These are phyloP conservation scores for Sebastes nivosus DNA, from an alignment of 2,797 vertebrate species.

Conservation along the genomic window DNA sequence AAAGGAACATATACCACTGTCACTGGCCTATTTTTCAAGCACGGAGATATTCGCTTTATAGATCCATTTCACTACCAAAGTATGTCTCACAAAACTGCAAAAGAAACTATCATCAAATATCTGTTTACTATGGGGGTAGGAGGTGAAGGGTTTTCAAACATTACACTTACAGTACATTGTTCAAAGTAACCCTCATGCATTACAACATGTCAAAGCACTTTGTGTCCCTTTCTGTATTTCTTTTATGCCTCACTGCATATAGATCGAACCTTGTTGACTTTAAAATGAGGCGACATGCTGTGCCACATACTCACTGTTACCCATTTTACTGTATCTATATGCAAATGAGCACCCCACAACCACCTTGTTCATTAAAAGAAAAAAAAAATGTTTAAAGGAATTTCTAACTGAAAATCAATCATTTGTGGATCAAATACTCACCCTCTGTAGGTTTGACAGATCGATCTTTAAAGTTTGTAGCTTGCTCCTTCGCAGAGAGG, in stretches of 20 bases:
- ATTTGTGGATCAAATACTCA: neutral
- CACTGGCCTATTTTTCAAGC: neutral
- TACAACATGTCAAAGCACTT: neutral
- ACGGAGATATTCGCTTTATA: neutral
- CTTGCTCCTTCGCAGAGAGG: neutral
- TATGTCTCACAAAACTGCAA: neutral
- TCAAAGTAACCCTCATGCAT: neutral
- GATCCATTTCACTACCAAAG: neutral
- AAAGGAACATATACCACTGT: neutral
- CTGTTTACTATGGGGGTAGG: neutral
- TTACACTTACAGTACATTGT: neutral
- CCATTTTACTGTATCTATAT: neutral
- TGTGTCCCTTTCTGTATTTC: neutral
- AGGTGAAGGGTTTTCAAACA: neutral
- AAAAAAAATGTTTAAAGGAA: neutral
- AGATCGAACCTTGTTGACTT: neutral
- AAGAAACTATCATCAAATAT: neutral
- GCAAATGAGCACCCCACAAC: neutral
- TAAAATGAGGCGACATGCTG: neutral
- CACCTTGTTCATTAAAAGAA: neutral
- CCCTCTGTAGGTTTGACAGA: neutral
- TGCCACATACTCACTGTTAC: neutral
- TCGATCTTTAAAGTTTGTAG: neutral
- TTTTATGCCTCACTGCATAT: neutral
- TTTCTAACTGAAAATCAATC: neutral